Conservation (phyloP, 1,140 invertebrate genomes). For the Drosophila repletoides region DNA sequence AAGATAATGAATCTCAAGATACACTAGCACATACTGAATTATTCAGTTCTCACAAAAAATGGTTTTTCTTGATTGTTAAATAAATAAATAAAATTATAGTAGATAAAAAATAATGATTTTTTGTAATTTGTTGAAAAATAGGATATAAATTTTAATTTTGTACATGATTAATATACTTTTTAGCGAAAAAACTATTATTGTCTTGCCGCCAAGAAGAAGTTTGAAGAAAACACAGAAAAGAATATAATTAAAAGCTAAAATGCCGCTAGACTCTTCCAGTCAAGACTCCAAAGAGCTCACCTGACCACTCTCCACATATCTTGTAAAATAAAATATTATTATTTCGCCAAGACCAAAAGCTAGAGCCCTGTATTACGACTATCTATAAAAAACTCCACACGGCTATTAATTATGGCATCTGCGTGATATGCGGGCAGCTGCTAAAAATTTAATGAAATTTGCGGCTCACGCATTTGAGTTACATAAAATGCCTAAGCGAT, state of each 20-base stretch:
- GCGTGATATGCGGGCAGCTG: constrained; percentile 45
- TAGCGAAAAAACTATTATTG: constrained; percentile 4
- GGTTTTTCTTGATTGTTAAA: too few relatives aligned
- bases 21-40: not conserved
- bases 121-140: too few relatives aligned
- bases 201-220: not conserved
- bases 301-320: constrained; percentile 9
- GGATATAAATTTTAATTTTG: not conserved
- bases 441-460: constrained; percentile 67
- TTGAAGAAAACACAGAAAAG: constrained; percentile 5
- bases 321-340: constrained; percentile 36
- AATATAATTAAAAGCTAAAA: constrained; percentile 35
- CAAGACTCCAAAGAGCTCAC: constrained; percentile 1
- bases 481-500: constrained; percentile 65
- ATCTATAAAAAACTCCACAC: constrained; percentile 25
- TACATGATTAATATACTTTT: not conserved
- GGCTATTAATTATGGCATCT: constrained; percentile 65
- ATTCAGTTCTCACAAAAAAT: too few relatives aligned
- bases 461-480: constrained; percentile 49
- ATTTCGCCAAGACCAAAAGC: constrained; percentile 14
- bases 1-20: too few relatives aligned
- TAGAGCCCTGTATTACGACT: not conserved
- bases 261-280: constrained; percentile 10
- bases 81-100: too few relatives aligned
- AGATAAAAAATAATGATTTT: too few relatives aligned